Percentiles rank a stretch among this genome's conserved stretches.
These are phyloP conservation scores for Eueremaeus valkanovi DNA, from an alignment of 2,888 invertebrate species.

Conservation along the genomic window DNA sequence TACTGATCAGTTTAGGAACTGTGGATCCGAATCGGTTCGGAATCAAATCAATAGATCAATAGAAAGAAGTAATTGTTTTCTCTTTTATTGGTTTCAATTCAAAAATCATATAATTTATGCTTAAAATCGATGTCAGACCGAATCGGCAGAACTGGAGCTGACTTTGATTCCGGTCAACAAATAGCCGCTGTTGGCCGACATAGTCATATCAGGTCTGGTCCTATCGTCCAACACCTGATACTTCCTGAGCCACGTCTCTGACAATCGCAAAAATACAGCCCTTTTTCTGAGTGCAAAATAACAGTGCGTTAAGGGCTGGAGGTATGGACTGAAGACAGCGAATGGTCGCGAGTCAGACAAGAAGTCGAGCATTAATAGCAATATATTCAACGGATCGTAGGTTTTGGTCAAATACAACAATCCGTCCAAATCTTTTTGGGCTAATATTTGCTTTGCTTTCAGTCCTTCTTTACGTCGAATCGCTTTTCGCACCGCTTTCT, in stretches of 20 bases:
- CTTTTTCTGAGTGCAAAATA: constrained; percentile 71
- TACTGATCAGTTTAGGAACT: too few species aligned
- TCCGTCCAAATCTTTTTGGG: constrained; percentile 61
- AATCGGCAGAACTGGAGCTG: not conserved
- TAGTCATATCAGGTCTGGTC: constrained; percentile 90
- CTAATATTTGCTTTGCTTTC: constrained; percentile 46
- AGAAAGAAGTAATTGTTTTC: too few species aligned
- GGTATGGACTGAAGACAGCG: constrained; percentile 73
- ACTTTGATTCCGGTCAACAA: constrained; percentile 67
- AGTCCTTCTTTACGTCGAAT: constrained; percentile 44
- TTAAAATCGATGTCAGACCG: not conserved
- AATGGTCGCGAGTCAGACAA: constrained; percentile 76
- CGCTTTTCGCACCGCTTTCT: constrained; percentile 41
- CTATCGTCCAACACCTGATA: constrained; percentile 85
- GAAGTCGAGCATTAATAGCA: constrained; percentile 69
- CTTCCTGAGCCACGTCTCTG: constrained; percentile 79
- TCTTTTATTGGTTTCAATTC: too few species aligned
- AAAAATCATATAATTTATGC: too few species aligned
- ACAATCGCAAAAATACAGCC: constrained; percentile 70
- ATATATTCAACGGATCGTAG: constrained; percentile 77
- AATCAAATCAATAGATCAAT: too few species aligned
- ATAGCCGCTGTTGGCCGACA: constrained; percentile 84
- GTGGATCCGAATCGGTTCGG: too few species aligned
- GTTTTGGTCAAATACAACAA: constrained; percentile 66
- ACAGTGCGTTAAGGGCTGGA: constrained; percentile 70